Conservation (phyloP, 2,888 invertebrate genomes). For the Ormyrus pomaceus region DNA sequence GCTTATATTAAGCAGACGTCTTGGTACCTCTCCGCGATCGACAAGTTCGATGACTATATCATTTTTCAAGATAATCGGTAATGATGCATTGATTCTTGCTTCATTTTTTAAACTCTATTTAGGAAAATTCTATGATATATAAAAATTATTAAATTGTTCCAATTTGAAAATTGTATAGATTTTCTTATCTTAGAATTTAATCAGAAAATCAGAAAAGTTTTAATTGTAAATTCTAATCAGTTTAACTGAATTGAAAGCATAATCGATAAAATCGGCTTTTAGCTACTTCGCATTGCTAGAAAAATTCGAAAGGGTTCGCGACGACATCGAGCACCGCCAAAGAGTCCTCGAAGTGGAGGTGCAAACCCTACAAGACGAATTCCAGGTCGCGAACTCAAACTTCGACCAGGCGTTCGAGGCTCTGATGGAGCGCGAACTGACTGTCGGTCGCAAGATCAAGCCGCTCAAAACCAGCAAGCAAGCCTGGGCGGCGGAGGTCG, state of each 20-base stretch:
- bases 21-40: slow-evolving; percentile 57
- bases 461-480: background rate
- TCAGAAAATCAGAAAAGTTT: background rate
- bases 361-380: slow-evolving; percentile 20
- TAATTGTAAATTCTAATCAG: background rate
- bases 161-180: background rate
- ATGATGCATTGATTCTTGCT: background rate
- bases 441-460: slow-evolving; percentile 48
- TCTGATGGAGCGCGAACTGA: slow-evolving; percentile 47
- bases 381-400: background rate
- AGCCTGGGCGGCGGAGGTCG: slow-evolving; percentile 17
- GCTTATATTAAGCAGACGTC: slow-evolving; percentile 11
- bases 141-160: background rate
- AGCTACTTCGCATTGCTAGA: slow-evolving; percentile 56
- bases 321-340: slow-evolving; percentile 23
- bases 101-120: background rate
- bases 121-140: background rate
- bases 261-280: background rate
- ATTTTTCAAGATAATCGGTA: slow-evolving; percentile 52
- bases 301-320: slow-evolving; percentile 49
- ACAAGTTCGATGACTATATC: slow-evolving; percentile 52
- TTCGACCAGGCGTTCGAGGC: slow-evolving; percentile 51
- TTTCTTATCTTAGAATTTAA: background rate
- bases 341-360: slow-evolving; percentile 21
- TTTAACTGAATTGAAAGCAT: background rate